Evolutionary conservation across 2,888 invertebrate species (phyloP).

Genomic region (Neoitamus cyanurus): DNA sequence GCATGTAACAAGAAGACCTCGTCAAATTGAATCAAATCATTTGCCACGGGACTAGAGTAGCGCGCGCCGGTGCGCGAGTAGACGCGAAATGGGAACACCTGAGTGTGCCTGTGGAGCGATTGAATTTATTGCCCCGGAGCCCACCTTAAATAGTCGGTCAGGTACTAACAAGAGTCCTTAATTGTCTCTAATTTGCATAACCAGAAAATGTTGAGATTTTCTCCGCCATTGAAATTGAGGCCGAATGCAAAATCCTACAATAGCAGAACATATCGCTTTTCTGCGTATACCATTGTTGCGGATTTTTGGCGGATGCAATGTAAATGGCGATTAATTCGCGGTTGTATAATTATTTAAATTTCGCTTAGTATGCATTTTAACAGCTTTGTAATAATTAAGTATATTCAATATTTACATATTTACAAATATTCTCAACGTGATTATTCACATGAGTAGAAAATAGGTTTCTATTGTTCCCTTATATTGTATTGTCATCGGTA

Average conservation of each 20-base stretch:
- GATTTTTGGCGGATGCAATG: no score
- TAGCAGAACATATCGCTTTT: not conserved
- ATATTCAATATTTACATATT: no score
- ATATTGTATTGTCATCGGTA: no score
- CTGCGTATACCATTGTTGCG: no score
- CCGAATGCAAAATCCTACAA: not conserved
- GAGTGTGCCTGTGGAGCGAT: not conserved
- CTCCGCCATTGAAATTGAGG: not conserved
- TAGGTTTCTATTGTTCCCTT: no score
- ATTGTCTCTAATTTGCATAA: conserved; percentile 45
- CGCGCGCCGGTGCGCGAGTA: not conserved
- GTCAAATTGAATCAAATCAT: conserved; percentile 34
- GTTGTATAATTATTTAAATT: no score
- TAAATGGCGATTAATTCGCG: no score
- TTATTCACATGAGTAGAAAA: no score
- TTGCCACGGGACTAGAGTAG: not conserved
- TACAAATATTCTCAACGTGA: no score
- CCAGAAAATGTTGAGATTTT: conserved; percentile 17
- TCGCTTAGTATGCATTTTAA: no score
- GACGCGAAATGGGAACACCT: not conserved
- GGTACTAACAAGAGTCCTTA: conserved; percentile 41
- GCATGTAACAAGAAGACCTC: not conserved
- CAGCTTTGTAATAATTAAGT: no score
- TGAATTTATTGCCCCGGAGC: conserved; percentile 31
- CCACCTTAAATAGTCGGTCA: conserved; percentile 42